Percentiles rank a stretch among this genome's conserved stretches.
Conservation (phyloP, 2,888 invertebrate species). For the Meteorus cinctellus region DNA sequence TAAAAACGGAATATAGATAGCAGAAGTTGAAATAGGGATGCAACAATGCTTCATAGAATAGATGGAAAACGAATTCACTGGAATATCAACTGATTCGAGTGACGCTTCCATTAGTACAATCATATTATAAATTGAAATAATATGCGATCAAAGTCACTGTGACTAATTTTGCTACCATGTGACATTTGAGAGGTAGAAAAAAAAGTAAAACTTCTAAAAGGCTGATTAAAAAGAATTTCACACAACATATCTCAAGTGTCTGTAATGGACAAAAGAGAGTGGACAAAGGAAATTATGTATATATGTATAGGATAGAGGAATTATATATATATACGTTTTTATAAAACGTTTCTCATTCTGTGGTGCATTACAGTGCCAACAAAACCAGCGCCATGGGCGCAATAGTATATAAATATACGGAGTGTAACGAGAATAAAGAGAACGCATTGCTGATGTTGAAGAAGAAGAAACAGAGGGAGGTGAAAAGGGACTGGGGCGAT, state of each 20-base stretch:
- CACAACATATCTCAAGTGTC: conserved; percentile 6
- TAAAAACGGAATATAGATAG: background rate
- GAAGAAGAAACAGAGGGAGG: conserved; percentile 38
- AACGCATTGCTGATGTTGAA: conserved; percentile 36
- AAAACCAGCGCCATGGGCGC: conserved; percentile 51
- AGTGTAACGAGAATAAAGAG: conserved; percentile 41
- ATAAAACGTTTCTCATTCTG: conserved; percentile 70
- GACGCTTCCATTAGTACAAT: too few species aligned
- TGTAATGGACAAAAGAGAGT: conserved; percentile 41
- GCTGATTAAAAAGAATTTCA: conserved; percentile 6
- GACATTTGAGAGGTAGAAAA: background rate
- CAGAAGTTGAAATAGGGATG: too few species aligned
- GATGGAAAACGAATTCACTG: too few species aligned
- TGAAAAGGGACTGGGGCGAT: conserved; percentile 37
- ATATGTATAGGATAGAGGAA: conserved; percentile 37
- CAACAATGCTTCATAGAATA: too few species aligned
- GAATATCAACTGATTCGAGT: too few species aligned
- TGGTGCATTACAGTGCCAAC: conserved; percentile 64
- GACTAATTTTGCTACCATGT: too few species aligned
- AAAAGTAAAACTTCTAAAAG: conserved; percentile 21
- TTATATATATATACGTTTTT: conserved; percentile 23
- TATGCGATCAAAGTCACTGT: too few species aligned
- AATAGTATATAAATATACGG: conserved; percentile 11
- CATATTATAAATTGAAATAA: too few species aligned
- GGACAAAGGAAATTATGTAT: conserved; percentile 38